These are phyloP conservation scores for Camponotus pennsylvanicus DNA, from an alignment of 1,140 invertebrate genomes.

Conservation along the genomic window DNA sequence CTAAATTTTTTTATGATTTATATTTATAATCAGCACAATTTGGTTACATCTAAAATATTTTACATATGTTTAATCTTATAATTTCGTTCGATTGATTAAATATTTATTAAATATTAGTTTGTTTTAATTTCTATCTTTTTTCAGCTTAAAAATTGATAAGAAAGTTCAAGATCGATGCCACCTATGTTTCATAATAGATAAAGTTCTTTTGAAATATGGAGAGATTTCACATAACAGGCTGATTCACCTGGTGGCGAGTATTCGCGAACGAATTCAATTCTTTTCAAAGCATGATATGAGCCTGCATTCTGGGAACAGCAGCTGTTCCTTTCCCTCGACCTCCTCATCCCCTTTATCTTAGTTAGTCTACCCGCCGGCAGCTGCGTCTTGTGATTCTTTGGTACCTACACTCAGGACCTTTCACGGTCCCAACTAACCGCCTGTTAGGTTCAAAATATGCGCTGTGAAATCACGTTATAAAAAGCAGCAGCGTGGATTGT, in stretches of 20 bases:
- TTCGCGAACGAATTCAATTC: slow-evolving; percentile 48
- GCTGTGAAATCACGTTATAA: slow-evolving; percentile 31
- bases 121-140: not conserved
- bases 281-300: slow-evolving; percentile 41
- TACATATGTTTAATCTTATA: not conserved
- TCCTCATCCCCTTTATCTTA: slow-evolving; percentile 54
- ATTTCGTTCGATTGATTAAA: slow-evolving; percentile 2
- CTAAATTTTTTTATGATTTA: not conserved
- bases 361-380: slow-evolving; percentile 62
- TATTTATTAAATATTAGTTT: not conserved
- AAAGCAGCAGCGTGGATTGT: not conserved
- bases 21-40: not conserved
- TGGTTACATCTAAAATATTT: not conserved
- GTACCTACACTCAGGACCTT: slow-evolving; percentile 70
- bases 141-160: not conserved
- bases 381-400: slow-evolving; percentile 66
- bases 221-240: slow-evolving; percentile 10
- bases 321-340: slow-evolving; percentile 72
- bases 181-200: not conserved
- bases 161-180: not conserved
- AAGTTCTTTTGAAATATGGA: not conserved
- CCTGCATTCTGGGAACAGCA: slow-evolving; percentile 74
- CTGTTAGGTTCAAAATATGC: slow-evolving; percentile 48
- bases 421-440: slow-evolving; percentile 59
- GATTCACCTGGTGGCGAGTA: slow-evolving; percentile 68